Evolutionary conservation across 1,140 invertebrate genomes (phyloP).

Genomic region (Drosophila miranda): DNA sequence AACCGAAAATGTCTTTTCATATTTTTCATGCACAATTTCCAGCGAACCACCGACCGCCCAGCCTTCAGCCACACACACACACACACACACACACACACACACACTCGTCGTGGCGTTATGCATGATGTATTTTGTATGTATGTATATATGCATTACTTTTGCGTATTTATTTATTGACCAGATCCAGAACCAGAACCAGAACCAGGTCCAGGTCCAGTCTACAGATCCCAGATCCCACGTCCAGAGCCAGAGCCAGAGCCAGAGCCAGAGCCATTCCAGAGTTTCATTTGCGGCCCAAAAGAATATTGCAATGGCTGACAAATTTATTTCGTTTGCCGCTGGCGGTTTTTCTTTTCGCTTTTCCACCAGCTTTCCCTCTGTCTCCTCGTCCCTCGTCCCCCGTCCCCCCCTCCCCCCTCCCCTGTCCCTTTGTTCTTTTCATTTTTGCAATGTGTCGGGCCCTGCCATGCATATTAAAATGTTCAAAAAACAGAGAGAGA

Average conservation of each 20-base stretch:
- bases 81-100: no score
- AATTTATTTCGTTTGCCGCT: slow-evolving; percentile 73
- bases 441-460: slow-evolving; percentile 61
- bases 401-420: no score
- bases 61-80: no score
- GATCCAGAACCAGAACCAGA: slow-evolving; percentile 35
- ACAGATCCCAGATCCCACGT: slow-evolving; percentile 19
- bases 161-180: slow-evolving; percentile 74
- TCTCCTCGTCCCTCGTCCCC: no score
- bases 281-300: slow-evolving; percentile 54
- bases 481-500: slow-evolving; percentile 56
- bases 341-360: slow-evolving; percentile 61
- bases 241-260: background rate
- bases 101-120: slow-evolving; percentile 18
- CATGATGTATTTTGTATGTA: slow-evolving; percentile 12
- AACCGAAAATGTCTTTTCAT: slow-evolving; percentile 72
- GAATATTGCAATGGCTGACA: slow-evolving; percentile 79
- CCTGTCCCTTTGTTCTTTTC: slow-evolving; percentile 45
- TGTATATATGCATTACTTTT: slow-evolving; percentile 53
- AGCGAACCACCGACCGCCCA: background rate
- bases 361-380: background rate
- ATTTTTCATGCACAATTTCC: slow-evolving; percentile 77
- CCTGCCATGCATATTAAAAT: slow-evolving; percentile 78
- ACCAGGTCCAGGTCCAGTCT: background rate
- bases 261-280: slow-evolving; percentile 14